These are phyloP conservation scores for Ammodytes dubius DNA, from an alignment of 2,113 vertebrate species.

Conservation along the genomic window DNA sequence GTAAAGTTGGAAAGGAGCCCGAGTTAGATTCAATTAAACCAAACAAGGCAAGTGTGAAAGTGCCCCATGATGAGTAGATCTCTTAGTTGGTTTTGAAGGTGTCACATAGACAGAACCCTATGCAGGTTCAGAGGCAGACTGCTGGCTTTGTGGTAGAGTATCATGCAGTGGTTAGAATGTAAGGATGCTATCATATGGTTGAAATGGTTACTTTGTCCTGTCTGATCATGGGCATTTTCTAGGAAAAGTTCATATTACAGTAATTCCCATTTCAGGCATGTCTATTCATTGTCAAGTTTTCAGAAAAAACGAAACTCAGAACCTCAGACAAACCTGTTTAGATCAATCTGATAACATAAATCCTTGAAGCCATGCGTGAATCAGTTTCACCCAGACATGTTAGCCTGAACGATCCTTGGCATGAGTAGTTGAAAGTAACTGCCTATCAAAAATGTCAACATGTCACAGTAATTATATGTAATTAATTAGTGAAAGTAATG, in stretches of 20 bases:
- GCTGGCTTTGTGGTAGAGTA: not conserved
- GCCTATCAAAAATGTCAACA: not conserved
- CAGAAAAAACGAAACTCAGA: not conserved
- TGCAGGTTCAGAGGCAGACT: not conserved
- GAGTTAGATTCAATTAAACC: too few species aligned
- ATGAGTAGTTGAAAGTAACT: not conserved
- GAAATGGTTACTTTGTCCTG: not conserved
- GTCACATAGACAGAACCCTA: not conserved
- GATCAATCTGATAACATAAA: not conserved
- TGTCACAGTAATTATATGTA: not conserved
- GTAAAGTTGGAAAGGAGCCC: too few species aligned
- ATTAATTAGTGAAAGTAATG: not conserved
- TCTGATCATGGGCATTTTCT: not conserved
- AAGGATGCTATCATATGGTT: too few species aligned
- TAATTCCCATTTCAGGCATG: too few species aligned
- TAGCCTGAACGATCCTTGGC: not conserved
- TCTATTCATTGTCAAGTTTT: too few species aligned
- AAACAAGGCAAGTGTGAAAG: too few species aligned
- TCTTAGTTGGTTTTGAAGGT: not conserved
- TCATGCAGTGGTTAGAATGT: not conserved
- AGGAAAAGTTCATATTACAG: too few species aligned
- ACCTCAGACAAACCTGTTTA: not conserved
- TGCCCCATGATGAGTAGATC: too few species aligned
- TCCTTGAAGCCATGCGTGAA: not conserved
- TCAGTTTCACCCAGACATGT: not conserved